phyloP scores from a whole-genome alignment of 1,140 invertebrate species.

The Linepithema humile region DNA sequence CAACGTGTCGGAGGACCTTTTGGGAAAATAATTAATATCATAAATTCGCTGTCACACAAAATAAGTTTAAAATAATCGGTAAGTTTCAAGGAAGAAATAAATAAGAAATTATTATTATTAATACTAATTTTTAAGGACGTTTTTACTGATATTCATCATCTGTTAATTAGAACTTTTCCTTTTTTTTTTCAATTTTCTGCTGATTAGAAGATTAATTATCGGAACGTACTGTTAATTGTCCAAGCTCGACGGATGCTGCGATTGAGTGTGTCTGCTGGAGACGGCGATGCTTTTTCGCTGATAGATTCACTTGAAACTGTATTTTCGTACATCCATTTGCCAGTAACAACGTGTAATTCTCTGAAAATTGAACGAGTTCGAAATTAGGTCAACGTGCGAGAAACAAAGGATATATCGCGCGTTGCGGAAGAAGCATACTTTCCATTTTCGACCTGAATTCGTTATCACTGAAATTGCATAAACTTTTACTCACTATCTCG shows the following conservation, averaged over 20 bases:
- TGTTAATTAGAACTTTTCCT: not conserved
- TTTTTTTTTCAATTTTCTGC: constrained; percentile 19
- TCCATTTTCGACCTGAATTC: constrained; percentile 2
- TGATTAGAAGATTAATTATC: constrained; percentile 20
- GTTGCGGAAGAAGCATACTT: not conserved
- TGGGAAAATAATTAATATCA: not conserved
- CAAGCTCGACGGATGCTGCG: constrained; percentile 88
- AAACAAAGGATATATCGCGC: constrained; percentile 20
- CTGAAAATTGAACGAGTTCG: constrained; percentile 82
- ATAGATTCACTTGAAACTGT: constrained; percentile 43
- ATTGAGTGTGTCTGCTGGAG: constrained; percentile 88
- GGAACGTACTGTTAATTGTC: constrained; percentile 87
- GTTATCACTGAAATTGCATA: not conserved
- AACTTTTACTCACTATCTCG: not conserved
- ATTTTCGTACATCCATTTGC: constrained; percentile 89
- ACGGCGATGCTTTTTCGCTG: constrained; percentile 79
- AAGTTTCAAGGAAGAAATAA: not conserved
- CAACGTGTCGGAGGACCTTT: constrained; percentile 85
- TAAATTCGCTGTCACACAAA: not conserved
- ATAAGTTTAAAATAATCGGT: not conserved
- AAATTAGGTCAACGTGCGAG: not conserved
- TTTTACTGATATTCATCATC: constrained; percentile 13
- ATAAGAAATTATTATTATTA: not conserved
- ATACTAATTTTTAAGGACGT: not conserved
- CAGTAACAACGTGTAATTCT: constrained; percentile 88